Base-by-base conservation (phyloP, 1,140 invertebrate species). In the Papilio polyxenes region DNA sequence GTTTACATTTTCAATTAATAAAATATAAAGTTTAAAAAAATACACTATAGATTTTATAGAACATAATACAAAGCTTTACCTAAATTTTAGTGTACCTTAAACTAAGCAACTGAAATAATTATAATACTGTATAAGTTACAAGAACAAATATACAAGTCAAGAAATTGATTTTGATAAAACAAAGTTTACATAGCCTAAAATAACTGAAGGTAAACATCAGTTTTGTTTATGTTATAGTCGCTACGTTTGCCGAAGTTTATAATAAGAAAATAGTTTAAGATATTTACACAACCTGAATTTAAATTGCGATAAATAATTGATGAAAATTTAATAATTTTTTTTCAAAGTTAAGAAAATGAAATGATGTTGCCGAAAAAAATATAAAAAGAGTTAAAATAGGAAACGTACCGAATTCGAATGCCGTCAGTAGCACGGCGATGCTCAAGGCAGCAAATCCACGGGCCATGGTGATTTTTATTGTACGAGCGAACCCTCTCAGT, bases 401-500 rank as follows among this genome's bases (percentile, higher is more conserved):
- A 77, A 87, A 91, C 91, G 76, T 89, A 93, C 92, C 92, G 51
- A 92, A 85, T 86, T 92, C 89, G 59, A 92, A 86, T n/a, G 91
- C 75, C 44, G 91, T 89, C 62, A 93, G 85, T 37, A 93, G 83
- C 65, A 91, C 85, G 56, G 87, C 89, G 44, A 92, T 75, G 82
- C 84, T 87, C n/a, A 92, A 82, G 49, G 87, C 85, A 37, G 86
- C 84, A 80, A 88, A 82, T 86, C 83, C 88, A 88, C 88, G 89
- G 81, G 90, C 90, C 92, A 93, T 93, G 83, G 82, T 85, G 81
- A 82, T 81, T 74, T 75, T 81, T 84, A 75, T 85, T 83, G 80
- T 82, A 86, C 91, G 87, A 83, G 87, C 85, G 89, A 84, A 82
- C 90, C 87, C 82, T 79, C 77, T 78, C 81, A 83, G 85, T 81